Base-by-base conservation (phyloP, 1,140 invertebrate species). In the Hormaphis cornu region DNA sequence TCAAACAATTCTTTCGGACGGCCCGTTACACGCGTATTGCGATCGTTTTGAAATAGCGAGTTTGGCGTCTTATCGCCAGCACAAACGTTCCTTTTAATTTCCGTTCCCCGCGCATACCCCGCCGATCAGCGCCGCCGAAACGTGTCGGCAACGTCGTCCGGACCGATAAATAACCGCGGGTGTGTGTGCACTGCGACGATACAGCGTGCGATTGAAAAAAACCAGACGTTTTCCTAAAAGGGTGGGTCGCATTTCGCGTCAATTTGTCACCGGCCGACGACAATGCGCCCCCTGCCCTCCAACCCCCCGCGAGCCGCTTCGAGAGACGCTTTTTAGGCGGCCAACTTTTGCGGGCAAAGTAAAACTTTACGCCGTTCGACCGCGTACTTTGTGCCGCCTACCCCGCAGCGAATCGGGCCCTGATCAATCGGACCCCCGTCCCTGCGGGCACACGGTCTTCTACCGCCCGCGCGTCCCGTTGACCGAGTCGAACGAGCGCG, bases 131-230 rank as follows among this genome's bases (percentile, higher is more conserved):
- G n/a, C n/a, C n/a, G n/a, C n/a, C n/a, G n/a, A n/a, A 66, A 50
- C 24, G 37, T 30, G 37, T 46, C 24, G 18, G 20, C 42, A n/a
- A n/a, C 42, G 18, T 42, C 44, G 26, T 30, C 50, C 44, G 28
- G 61, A 48, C 44, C n/a, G n/a, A 61, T 48, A 48, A 66, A 66
- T 66, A 66, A 66, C n/a, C n/a, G n/a, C 42, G 61, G 61, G 61
- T 50, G 50, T 66, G 61, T 44, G 40, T 30, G 59, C 42, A 20
- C 26, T 14, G 24, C 42, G n/a, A n/a, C 16, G 33, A 18, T n/a
- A 28, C 26, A 26, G 44, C 42, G 61, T 44, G n/a, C n/a, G 58
- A 66, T 66, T 66, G 61, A 66, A 66, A 66, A 63, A 66, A 66
- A 66, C n/a, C 58, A 63, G 58, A 37, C 28, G 61, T 50, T 66